Conservation (phyloP, 2,888 invertebrate genomes). For the Eutolmus rufibarbis region DNA sequence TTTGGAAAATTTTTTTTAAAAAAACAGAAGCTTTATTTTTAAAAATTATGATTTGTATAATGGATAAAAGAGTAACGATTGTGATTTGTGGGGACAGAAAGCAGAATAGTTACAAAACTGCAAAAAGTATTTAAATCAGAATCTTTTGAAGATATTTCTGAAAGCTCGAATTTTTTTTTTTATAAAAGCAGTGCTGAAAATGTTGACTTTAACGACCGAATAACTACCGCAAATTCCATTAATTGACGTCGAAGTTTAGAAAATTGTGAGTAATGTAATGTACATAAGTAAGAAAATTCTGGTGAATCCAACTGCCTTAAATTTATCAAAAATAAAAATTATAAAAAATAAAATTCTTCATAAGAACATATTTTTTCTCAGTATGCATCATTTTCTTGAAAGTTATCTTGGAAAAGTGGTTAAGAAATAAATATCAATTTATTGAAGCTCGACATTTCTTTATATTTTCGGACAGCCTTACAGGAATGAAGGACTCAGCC, state of each 20-base stretch:
- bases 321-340: neutral
- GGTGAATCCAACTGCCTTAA: neutral
- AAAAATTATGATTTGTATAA: too few species aligned
- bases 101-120: neutral
- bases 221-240: too few species aligned
- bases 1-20: too few species aligned
- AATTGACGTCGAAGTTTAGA: too few species aligned
- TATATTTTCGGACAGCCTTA: neutral
- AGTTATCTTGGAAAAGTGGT: neutral
- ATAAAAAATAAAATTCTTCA: neutral
- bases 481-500: neutral
- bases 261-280: too few species aligned
- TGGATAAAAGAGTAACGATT: too few species aligned
- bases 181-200: neutral
- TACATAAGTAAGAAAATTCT: too few species aligned
- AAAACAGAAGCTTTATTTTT: too few species aligned
- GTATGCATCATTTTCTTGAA: neutral
- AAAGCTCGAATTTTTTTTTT: neutral
- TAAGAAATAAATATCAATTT: neutral
- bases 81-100: neutral
- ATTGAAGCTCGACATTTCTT: neutral
- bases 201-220: neutral
- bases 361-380: neutral
- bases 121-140: neutral
- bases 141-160: neutral